Conservation (phyloP, 2,888 invertebrate genomes). For the Drosophila mimetica region DNA sequence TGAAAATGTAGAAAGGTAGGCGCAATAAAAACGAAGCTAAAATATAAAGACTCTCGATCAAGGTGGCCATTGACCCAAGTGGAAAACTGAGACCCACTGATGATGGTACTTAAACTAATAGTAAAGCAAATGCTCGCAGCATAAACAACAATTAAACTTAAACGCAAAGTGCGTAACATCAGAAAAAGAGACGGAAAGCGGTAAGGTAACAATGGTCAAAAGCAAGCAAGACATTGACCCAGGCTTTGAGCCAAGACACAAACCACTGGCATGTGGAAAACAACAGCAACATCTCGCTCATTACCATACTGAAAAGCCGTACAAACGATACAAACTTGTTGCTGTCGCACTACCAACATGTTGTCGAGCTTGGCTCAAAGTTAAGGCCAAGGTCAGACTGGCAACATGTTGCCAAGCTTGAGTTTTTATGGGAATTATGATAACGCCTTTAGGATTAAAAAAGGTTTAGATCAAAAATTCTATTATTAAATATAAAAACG, state of each 20-base stretch:
- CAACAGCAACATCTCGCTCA: conserved; percentile 37
- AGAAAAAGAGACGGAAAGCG: conserved; percentile 12
- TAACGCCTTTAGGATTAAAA: too few species aligned
- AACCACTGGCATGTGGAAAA: conserved; percentile 8
- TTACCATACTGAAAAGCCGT: conserved; percentile 55
- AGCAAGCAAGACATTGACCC: conserved; percentile 68
- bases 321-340: conserved; percentile 29
- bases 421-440: conserved; percentile 11
- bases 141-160: conserved; percentile 72
- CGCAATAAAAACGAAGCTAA: neutral
- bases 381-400: conserved; percentile 65
- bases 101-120: conserved; percentile 68
- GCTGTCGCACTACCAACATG: conserved; percentile 25
- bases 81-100: conserved; percentile 56
- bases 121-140: conserved; percentile 53
- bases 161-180: conserved; percentile 70
- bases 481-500: too few species aligned
- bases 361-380: conserved; percentile 31
- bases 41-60: conserved; percentile 17
- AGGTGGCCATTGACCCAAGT: conserved; percentile 64
- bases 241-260: conserved; percentile 37
- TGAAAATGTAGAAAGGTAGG: conserved; percentile 11
- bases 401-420: conserved; percentile 68
- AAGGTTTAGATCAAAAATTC: too few species aligned
- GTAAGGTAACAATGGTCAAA: conserved; percentile 32